Conservation (phyloP, 1,140 invertebrate species). For the Dreissena rostriformis region DNA sequence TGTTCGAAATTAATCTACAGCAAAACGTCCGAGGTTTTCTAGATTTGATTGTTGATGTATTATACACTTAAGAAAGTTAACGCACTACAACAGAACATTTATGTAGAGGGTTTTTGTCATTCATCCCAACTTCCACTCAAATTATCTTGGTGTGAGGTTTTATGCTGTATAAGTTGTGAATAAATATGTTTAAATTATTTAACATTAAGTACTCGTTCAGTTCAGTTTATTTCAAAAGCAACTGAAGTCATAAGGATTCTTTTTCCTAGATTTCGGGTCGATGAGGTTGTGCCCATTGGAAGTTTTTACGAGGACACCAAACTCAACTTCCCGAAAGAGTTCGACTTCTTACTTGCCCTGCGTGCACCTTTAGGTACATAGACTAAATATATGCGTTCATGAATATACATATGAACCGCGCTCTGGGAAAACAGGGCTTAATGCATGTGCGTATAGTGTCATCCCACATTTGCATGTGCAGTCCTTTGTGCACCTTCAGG, state of each 20-base stretch:
- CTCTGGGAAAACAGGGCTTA: neutral
- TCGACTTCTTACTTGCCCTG: constrained; percentile 1
- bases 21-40: no score
- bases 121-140: no score
- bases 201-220: no score
- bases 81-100: no score
- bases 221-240: no score
- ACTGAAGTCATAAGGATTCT: neutral
- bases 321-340: neutral
- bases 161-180: no score
- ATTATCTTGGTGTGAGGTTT: no score
- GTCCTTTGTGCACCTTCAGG: neutral
- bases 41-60: no score
- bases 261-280: neutral
- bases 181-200: no score
- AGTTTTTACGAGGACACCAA: neutral
- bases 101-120: no score
- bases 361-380: neutral
- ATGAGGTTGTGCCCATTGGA: neutral
- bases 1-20: no score
- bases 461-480: neutral
- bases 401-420: neutral
- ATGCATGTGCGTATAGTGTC: neutral
- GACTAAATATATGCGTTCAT: neutral
- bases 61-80: no score